Evolutionary conservation across 2,113 vertebrate species (phyloP), one percentile per base, ranked within the genome.

Genomic region (Melierax canorus): DNA sequence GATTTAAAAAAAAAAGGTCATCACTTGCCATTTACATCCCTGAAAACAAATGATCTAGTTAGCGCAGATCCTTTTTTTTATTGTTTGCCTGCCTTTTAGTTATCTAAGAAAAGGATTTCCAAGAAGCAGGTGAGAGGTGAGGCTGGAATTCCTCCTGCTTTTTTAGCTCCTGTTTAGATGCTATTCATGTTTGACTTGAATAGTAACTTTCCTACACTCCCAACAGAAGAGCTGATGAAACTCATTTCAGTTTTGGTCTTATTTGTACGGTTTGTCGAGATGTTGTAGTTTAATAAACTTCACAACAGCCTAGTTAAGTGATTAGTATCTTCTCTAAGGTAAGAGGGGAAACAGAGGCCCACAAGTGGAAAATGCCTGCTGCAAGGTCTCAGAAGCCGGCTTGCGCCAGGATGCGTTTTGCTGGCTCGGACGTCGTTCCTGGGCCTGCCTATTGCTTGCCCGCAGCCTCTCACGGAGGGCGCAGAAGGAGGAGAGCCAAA

Each of bases 351-450:
- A 10, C 27, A 20, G 59, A 21, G 66, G 7, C 32, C 21, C 34
- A 12, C 15, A 4, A 2, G 1, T 23, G 45, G 87, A 16, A 50
- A 5, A 16, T 2, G 43, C n/a, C 45, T 20, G 39, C 6, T 17
- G 45, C 8, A 2, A 24, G 53, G 12, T 24, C 59, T 55, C 39
- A 2, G 67, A 38, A 66, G 27, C 32, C 2, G 1, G 5, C 7
- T 12, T 12, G 34, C 39, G 60, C 63, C 56, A 38, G 30, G n/a
- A 6, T 21, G n/a, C 2, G 1, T 71, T 34, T 41, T 13, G 15
- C 68, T 2, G 4, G 30, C 36, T 86, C 3, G 1, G 48, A 34
- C 0, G 0, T 39, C 0, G 0, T 13, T 76, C 55, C 64, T 7
- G 19, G 39, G 16, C 27, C 48, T 77, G 77, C 85, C 51, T 50